Conservation (phyloP, 1,140 invertebrate species). For the Adoxophyes honmai region DNA sequence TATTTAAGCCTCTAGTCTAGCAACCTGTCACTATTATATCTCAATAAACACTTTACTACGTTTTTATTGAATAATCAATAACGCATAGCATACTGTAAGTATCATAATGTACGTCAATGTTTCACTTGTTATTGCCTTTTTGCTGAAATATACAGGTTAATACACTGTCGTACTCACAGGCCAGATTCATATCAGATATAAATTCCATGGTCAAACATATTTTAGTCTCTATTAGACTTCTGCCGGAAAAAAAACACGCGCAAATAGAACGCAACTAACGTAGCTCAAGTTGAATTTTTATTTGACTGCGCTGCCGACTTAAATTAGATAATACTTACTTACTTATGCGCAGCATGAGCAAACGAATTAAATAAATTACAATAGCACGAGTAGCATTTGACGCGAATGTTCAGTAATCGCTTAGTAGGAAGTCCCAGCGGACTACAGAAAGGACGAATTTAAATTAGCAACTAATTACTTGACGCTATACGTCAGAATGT, state of each 20-base stretch:
- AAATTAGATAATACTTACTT: background rate
- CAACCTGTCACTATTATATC: too few species aligned
- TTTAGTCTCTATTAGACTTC: background rate
- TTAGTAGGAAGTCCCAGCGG: background rate
- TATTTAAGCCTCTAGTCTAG: too few species aligned
- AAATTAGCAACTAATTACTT: conserved; percentile 1
- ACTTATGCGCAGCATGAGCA: background rate
- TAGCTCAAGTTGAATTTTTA: background rate
- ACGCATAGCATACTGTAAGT: too few species aligned
- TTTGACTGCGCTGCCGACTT: background rate
- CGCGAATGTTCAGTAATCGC: background rate
- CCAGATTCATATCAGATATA: background rate
- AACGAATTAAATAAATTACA: background rate
- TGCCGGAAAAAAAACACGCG: conserved; percentile 1
- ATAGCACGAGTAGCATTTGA: background rate
- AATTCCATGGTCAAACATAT: conserved; percentile 12
- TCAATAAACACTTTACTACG: too few species aligned
- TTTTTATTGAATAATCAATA: too few species aligned
- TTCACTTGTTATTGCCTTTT: too few species aligned
- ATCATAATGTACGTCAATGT: too few species aligned
- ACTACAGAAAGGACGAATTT: background rate
- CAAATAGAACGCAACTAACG: background rate
- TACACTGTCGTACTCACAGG: too few species aligned
- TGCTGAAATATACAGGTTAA: too few species aligned
- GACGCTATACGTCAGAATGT: too few species aligned